Base-by-base conservation (phyloP, 23 tunicate genomes). In the Trididemnum nubilum region DNA sequence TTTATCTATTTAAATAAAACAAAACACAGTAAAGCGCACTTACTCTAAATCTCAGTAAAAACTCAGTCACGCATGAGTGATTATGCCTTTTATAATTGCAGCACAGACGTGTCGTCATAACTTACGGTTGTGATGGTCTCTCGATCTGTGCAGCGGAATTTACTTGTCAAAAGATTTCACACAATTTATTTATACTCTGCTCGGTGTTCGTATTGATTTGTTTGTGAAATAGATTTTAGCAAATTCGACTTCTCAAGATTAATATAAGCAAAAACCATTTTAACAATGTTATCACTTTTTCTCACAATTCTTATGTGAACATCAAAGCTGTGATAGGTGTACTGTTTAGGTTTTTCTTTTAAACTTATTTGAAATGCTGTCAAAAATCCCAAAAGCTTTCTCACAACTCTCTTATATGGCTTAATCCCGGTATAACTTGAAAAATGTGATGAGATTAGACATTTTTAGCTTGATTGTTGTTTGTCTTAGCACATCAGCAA, bases 261-360 rank as follows among this genome's bases (percentile, higher is more conserved):
- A 44, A 44, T 9, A 7, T 44, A 7, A 15, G 15, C 54, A 44
- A 44, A 44, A 44, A 44, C 15, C 54, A 7, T 44, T 7, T 44
- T 44, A 61, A n/a, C 67, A 24, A 61, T 61, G 26, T 61, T 61
- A 12, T 22, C 67, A 12, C 4, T 12, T 21, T 21, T 24, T 61
- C 67, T 61, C 67, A 61, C 67, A 61, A 24, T 61, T 12, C 67
- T 61, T 61, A 61, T 12, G 4, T 61, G 67, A 22, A 61, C 28
- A 61, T 61, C 67, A 61, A 61, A 61, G 67, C 25, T 21, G 22
- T n/a, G 26, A 24, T 61, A 61, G 15, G 54, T 7, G 54, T 7
- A 44, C 54, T 44, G 54, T 44, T 44, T 44, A 44, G 54, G 15
- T 15, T 44, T 44, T 44, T 44, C 54, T 44, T 44, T 44, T 44